A percentile compares a stretch with the other conserved stretches of the same genome.
Evolutionary conservation across 2,797 vertebrate species (phyloP).

Genomic region (Phoebastria nigripes): DNA sequence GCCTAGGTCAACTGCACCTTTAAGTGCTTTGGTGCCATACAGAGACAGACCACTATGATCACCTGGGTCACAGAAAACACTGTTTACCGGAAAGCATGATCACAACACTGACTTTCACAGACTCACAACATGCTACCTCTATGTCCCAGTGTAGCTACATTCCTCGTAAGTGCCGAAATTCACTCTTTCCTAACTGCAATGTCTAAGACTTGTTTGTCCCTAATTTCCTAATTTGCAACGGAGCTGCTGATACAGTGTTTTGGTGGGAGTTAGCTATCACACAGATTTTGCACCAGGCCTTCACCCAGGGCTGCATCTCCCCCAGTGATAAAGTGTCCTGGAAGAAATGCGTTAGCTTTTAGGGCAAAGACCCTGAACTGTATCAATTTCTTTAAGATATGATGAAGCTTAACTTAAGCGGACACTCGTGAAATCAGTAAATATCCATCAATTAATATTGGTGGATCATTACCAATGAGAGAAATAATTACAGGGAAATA

Average conservation of each 20-base stretch:
- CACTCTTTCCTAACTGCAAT: background rate
- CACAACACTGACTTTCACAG: background rate
- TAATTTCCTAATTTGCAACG: rapidly evolving
- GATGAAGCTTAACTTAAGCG: background rate
- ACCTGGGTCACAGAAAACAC: background rate
- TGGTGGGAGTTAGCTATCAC: background rate
- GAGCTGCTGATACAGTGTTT: background rate
- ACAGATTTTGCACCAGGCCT: background rate
- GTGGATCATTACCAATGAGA: background rate
- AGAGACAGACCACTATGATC: background rate
- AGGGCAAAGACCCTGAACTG: background rate
- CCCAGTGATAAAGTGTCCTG: background rate
- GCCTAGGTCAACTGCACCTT: background rate
- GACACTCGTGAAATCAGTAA: background rate
- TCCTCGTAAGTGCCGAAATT: background rate
- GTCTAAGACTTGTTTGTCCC: background rate
- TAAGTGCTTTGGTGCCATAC: background rate
- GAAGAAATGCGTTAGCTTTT: background rate
- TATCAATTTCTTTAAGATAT: background rate
- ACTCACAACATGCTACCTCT: rapidly evolving
- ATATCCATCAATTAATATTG: background rate
- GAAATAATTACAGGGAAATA: background rate
- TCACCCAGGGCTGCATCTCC: background rate
- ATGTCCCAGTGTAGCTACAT: rapidly evolving
- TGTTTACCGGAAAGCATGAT: rapidly evolving